Evolutionary conservation across 2,888 invertebrate species (phyloP), one percentile per base, ranked within the genome.

Genomic region (Mesorhabditis belari): DNA sequence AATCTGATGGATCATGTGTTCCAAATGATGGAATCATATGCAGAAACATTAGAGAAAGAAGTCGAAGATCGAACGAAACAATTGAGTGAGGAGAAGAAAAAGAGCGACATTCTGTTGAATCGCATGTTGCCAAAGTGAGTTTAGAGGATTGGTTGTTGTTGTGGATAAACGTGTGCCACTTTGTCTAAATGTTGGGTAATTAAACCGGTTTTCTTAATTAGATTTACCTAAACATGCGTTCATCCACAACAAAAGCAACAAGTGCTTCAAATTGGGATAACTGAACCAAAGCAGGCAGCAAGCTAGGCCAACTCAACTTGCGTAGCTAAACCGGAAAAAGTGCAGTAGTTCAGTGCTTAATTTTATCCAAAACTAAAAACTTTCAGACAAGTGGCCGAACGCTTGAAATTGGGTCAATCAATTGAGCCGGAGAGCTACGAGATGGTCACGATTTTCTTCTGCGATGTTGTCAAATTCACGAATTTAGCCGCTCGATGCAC

Each of bases 1-100:
- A 77, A 75, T 55, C 61, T 77, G 29, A 76, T 77, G 72, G 77
- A 78, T 60, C 74, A 77, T 55, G 77, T 78, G 23, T 77, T 77
- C 64, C 67, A 70, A 17, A 76, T 77, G 65, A 55, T 77, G 49
- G 77, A 78, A 61, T 67, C 75, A 19, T 78, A 78, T 56, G 77
- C 78, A 0, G 71, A 64, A 1, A 71, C 73, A 17, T 54, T 77
- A 21, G 77, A 77, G 57, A 64, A 72, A 52, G 74, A 65, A 59
- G 75, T 77, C 0, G 73, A 74, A 52, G 73, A 74, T 24, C 58
- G 77, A 35, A 77, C 77, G 1, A 71, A 74, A 29, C 75, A 77
- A 56, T 57, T 77, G 26, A 65, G 66, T 17, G 75, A 72, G 23
- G 77, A 77, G 63, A 76, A 77, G 66, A 77, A 77, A 62, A 75